These are phyloP conservation scores for Meda fulgida DNA, from an alignment of 2,797 vertebrate species.

Conservation along the genomic window DNA sequence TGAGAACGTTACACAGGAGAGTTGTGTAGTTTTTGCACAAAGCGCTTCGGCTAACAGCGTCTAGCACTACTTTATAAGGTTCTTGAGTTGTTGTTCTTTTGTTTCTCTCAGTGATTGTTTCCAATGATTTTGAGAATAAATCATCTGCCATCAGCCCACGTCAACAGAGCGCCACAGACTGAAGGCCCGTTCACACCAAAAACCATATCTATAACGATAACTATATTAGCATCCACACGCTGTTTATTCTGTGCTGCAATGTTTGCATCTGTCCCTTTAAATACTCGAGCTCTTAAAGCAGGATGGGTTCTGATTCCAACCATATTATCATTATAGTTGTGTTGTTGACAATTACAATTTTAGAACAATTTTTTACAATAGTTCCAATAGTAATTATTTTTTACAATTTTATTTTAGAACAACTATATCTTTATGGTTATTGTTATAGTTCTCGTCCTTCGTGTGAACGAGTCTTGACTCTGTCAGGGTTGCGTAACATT, in stretches of 20 bases:
- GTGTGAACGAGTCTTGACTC: not conserved
- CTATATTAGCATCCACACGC: not conserved
- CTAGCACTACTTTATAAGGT: slow-evolving; percentile 24
- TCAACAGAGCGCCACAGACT: not conserved
- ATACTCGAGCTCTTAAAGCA: not conserved
- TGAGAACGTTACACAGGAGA: slow-evolving; percentile 18
- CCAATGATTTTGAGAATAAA: slow-evolving; percentile 29
- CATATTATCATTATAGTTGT: not conserved
- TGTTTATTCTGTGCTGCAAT: not conserved
- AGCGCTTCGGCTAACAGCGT: slow-evolving; percentile 22
- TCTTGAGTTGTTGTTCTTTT: slow-evolving; percentile 60
- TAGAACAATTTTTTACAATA: too few species aligned
- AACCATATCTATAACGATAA: not conserved
- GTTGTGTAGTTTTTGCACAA: slow-evolving; percentile 28
- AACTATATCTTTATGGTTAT: not conserved
- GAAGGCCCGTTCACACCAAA: not conserved
- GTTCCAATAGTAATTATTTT: too few species aligned
- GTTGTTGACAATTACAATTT: not conserved
- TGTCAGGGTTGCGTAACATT: not conserved
- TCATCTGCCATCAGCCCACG: not conserved
- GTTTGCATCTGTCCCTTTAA: not conserved
- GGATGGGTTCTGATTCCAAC: not conserved
- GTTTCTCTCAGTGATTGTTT: slow-evolving; percentile 28
- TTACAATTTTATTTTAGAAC: too few species aligned
- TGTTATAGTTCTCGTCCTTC: not conserved